These are phyloP conservation scores for Crotalus viridis DNA, from an alignment of 2,113 vertebrate species.

Conservation along the genomic window DNA sequence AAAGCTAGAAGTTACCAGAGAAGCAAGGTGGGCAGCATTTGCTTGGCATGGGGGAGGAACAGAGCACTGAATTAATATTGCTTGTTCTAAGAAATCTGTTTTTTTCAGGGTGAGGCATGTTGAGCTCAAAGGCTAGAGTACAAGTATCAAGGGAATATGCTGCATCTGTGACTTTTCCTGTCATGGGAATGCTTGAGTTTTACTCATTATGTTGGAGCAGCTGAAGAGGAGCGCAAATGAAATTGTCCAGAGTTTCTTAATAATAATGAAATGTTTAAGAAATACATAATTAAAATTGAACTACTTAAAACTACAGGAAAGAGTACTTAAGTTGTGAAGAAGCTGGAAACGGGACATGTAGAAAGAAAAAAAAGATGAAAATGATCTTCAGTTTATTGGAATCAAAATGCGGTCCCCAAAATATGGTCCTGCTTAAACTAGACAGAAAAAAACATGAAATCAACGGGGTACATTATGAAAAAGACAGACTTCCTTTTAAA, in stretches of 20 bases:
- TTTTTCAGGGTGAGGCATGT: conserved; percentile 12
- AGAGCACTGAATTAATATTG: conserved; percentile 4
- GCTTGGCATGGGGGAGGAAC: not conserved
- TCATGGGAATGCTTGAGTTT: not conserved
- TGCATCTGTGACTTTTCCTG: not conserved
- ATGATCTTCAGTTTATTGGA: not conserved
- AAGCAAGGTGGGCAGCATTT: not conserved
- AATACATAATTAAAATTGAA: not conserved
- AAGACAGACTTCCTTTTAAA: not conserved
- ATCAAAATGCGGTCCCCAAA: conserved; percentile 28
- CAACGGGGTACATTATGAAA: conserved; percentile 12
- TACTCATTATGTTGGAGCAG: not conserved
- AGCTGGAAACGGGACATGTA: not conserved
- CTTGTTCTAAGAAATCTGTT: not conserved
- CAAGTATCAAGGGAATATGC: not conserved
- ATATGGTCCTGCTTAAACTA: not conserved
- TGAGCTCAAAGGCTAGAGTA: conserved; percentile 5
- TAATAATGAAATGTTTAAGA: not conserved
- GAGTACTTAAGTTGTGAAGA: not conserved
- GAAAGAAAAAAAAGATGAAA: not conserved
- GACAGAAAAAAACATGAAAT: conserved; percentile 23
- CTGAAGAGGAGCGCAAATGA: not conserved
- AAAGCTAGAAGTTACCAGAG: conserved; percentile 15
- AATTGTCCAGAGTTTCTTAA: not conserved
- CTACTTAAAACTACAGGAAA: not conserved